Base-by-base conservation (phyloP, 2,888 invertebrate species). In the Clusia tigrina region DNA sequence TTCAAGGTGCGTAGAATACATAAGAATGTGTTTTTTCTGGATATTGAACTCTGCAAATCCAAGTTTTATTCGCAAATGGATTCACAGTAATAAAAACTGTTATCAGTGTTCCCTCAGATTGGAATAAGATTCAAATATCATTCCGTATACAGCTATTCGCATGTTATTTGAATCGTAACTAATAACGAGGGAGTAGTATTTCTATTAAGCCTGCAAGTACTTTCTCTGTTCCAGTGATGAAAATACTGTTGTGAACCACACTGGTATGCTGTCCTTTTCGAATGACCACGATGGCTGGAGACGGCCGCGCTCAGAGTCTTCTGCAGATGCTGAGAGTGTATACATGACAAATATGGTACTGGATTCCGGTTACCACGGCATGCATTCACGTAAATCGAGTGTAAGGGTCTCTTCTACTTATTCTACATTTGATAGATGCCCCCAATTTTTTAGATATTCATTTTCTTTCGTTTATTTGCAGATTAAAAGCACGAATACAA, bases 251-350 rank as follows among this genome's bases (percentile, higher is more conserved):
- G 89, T 87, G 70, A 86, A 77, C 82, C 87, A 87, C 67, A 74
- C 72, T 25, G 78, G 80, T 0, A 74, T 82, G 69, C 65, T 84
- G 65, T 78, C 81, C 18, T 81, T 83, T 68, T 72, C 78, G 55
- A 86, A 74, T 84, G 91, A 91, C 72, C 85, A 88, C 78, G 90
- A 90, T 64, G 89, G 89, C 64, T 89, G 90, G 88, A 86, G 87
- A 57, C 86, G 94, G 59, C 88, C 90, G 65, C 87, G 94, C 59
- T 92, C 92, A 24, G 94, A 94, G 84, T 93, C 93, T 63, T 90
- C 89, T 0, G 90, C 89, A 0, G 92, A 91, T 77, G 89, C 88
- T n/a, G 91, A 91, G 76, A 91, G 90, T 63, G 90, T 91, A 68
- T 91, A 89, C 74, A 83, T 83, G 82, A 83, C 84, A 54, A 84